Percentiles rank a stretch among this genome's conserved stretches.
These are phyloP conservation scores for Oryzias javanicus DNA, from an alignment of 2,113 vertebrate genomes.

Conservation along the genomic window DNA sequence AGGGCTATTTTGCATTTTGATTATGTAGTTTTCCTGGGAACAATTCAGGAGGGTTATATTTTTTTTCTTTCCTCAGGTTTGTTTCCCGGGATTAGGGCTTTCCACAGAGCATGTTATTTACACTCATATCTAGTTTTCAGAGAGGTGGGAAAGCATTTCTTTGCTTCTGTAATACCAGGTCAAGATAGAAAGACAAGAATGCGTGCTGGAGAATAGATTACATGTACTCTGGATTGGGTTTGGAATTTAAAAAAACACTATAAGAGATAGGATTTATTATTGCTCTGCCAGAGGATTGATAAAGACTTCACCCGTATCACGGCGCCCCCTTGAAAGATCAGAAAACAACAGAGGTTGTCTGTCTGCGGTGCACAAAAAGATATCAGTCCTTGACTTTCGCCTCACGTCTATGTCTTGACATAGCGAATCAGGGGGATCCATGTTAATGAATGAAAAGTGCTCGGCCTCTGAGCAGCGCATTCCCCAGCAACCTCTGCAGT, in stretches of 20 bases:
- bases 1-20: conserved; percentile 79
- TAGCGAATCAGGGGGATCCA: conserved; percentile 56
- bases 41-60: conserved; percentile 54
- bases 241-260: conserved; percentile 43
- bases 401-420: conserved; percentile 65
- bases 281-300: conserved; percentile 46
- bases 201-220: conserved; percentile 47
- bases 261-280: conserved; percentile 62
- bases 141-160: conserved; percentile 53
- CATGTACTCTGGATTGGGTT: conserved; percentile 30
- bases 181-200: conserved; percentile 64
- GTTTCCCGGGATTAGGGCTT: conserved; percentile 66
- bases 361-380: conserved; percentile 51
- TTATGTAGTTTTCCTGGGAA: conserved; percentile 66
- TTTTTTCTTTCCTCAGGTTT: conserved; percentile 56
- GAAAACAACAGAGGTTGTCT: conserved; percentile 54
- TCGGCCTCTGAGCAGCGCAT: conserved; percentile 49
- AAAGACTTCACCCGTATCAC: conserved; percentile 32
- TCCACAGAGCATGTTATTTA: conserved; percentile 65
- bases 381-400: conserved; percentile 55
- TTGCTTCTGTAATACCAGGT: conserved; percentile 61
- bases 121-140: conserved; percentile 51
- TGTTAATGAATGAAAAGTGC: conserved; percentile 72
- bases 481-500: conserved; percentile 50
- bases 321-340: conserved; percentile 30